Conservation (phyloP, 2,113 vertebrate genomes). For the Hystrix cristata region DNA sequence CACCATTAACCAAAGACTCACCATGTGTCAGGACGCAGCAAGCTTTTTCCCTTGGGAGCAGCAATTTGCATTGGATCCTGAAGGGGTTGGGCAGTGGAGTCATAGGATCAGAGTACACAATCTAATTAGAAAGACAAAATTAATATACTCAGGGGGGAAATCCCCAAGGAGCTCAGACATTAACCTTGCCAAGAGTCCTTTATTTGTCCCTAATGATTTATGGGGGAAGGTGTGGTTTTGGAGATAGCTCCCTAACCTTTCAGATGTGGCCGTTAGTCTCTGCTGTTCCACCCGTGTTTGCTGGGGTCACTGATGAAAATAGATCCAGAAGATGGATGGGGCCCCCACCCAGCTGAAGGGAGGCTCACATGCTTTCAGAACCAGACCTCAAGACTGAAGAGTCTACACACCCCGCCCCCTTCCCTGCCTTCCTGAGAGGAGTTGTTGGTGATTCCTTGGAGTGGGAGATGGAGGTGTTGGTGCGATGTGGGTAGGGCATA, state of each 20-base stretch:
- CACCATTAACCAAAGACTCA: slow-evolving; percentile 6
- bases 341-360: not conserved
- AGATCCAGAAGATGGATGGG: not conserved
- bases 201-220: not conserved
- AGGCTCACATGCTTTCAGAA: not conserved
- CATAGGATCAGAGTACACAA: not conserved
- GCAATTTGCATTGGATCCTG: not conserved
- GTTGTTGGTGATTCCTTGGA: not conserved
- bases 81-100: not conserved
- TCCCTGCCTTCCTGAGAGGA: not conserved
- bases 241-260: not conserved
- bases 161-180: not conserved
- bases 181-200: not conserved
- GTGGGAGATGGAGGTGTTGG: too few species aligned
- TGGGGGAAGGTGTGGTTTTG: not conserved
- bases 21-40: not conserved
- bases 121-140: slow-evolving; percentile 1
- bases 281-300: not conserved
- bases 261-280: not conserved
- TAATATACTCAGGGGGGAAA: not conserved
- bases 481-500: not conserved
- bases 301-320: not conserved
- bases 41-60: not conserved
- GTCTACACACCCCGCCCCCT: not conserved
- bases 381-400: not conserved